Percentiles rank a stretch among this genome's conserved stretches.
These are phyloP conservation scores for Bubo bubo DNA, from an alignment of 2,113 vertebrate genomes.

Conservation along the genomic window DNA sequence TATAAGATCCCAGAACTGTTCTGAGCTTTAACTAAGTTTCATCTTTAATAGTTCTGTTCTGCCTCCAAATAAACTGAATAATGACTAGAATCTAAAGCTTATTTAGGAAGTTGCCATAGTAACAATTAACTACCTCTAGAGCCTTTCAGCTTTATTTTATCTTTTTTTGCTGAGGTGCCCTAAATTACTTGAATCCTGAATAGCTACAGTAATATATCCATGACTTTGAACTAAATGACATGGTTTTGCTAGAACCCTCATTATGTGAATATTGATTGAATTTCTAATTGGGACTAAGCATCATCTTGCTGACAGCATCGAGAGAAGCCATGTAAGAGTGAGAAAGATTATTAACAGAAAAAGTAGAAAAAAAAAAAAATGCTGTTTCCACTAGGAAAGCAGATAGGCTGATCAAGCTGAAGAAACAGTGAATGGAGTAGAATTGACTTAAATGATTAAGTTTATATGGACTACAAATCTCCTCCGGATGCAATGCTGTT, in stretches of 20 bases:
- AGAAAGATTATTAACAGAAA: neutral
- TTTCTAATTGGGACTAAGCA: slow-evolving; percentile 45
- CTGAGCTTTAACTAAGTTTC: slow-evolving; percentile 32
- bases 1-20: neutral
- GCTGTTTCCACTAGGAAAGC: neutral
- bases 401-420: neutral
- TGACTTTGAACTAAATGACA: slow-evolving; percentile 64
- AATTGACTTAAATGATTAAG: neutral
- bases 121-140: slow-evolving; percentile 59
- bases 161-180: slow-evolving; percentile 34
- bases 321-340: neutral
- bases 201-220: slow-evolving; percentile 39
- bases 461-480: neutral
- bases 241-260: slow-evolving; percentile 41
- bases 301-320: slow-evolving; percentile 32
- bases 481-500: neutral
- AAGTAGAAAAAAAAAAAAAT: neutral
- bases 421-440: neutral
- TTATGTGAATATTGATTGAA: slow-evolving; percentile 57
- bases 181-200: slow-evolving; percentile 58
- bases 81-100: slow-evolving; percentile 45
- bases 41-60: slow-evolving; percentile 18
- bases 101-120: slow-evolving; percentile 56
- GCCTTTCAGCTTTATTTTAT: slow-evolving; percentile 37
- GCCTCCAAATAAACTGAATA: slow-evolving; percentile 53